Percentiles rank a stretch among this genome's conserved stretches.
Conservation (phyloP, 1,140 invertebrate genomes). For the Rhyzopertha dominica region DNA sequence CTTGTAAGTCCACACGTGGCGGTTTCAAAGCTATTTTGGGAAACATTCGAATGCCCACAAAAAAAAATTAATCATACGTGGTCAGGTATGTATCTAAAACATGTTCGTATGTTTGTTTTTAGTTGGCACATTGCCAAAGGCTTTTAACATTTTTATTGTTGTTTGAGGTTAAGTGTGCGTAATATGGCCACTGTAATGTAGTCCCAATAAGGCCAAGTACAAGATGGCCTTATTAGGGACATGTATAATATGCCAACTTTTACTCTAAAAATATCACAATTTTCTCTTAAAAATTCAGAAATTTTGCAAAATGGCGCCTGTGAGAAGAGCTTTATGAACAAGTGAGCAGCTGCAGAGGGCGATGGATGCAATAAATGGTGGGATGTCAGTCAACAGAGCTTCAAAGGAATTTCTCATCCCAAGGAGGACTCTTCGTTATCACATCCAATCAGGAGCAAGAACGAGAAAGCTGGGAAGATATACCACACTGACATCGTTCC, state of each 20-base stretch:
- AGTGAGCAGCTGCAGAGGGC: not conserved
- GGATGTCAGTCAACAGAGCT: not conserved
- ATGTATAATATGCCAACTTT: not conserved
- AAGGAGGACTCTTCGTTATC: slow-evolving; percentile 2
- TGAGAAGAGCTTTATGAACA: slow-evolving; percentile 1
- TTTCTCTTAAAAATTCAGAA: slow-evolving; percentile 2
- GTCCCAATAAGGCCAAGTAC: slow-evolving; percentile 4
- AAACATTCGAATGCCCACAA: not conserved
- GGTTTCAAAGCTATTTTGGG: not conserved
- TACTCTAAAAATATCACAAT: not conserved
- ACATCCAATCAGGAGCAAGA: not conserved
- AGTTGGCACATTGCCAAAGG: not conserved
- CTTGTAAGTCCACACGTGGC: not conserved
- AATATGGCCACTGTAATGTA: not conserved
- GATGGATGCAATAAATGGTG: not conserved
- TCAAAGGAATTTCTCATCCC: slow-evolving; percentile 1
- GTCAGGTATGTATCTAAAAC: not conserved
- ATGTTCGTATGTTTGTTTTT: not conserved
- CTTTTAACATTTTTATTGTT: not conserved
- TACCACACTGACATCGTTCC: not conserved
- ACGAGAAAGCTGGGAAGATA: not conserved
- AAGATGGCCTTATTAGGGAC: slow-evolving; percentile 4
- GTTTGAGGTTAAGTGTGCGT: not conserved
- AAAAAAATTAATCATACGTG: not conserved
- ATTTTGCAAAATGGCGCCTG: not conserved